Percentiles rank a stretch among this genome's conserved stretches.
These are phyloP conservation scores for Norana najaformis DNA, from an alignment of 2,888 invertebrate genomes.

Conservation along the genomic window DNA sequence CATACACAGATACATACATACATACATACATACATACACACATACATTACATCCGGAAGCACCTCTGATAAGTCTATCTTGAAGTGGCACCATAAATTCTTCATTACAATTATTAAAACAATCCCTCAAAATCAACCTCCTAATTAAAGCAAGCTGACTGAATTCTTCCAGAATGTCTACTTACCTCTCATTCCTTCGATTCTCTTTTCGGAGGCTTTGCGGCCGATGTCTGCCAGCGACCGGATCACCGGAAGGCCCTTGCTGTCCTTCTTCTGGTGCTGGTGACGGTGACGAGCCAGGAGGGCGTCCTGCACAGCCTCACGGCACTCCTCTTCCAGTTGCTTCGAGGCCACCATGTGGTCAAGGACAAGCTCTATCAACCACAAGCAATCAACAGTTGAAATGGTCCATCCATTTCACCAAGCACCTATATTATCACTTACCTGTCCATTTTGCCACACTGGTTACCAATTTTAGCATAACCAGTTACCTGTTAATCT, in stretches of 20 bases:
- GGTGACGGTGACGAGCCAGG: slow-evolving; percentile 37
- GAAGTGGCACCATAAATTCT: too few relatives aligned
- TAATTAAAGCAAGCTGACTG: too few relatives aligned
- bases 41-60: neutral
- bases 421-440: too few relatives aligned
- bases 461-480: too few relatives aligned
- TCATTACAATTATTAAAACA: too few relatives aligned
- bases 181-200: slow-evolving; percentile 38
- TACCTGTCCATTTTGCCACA: too few relatives aligned
- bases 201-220: slow-evolving; percentile 65
- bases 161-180: neutral
- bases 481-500: too few relatives aligned
- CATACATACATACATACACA: neutral
- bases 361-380: slow-evolving; percentile 80
- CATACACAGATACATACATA: neutral
- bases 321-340: slow-evolving; percentile 29
- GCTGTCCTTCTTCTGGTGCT: slow-evolving; percentile 68
- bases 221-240: slow-evolving; percentile 91
- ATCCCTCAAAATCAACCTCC: too few relatives aligned
- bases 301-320: slow-evolving; percentile 32
- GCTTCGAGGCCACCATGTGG: slow-evolving; percentile 77
- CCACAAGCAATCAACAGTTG: neutral
- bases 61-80: too few relatives aligned
- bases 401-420: neutral
- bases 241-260: slow-evolving; percentile 64